A percentile compares a stretch with the other conserved stretches of the same genome.
phyloP scores from a whole-genome alignment of 2,888 invertebrate species.

The Noctua pronuba region DNA sequence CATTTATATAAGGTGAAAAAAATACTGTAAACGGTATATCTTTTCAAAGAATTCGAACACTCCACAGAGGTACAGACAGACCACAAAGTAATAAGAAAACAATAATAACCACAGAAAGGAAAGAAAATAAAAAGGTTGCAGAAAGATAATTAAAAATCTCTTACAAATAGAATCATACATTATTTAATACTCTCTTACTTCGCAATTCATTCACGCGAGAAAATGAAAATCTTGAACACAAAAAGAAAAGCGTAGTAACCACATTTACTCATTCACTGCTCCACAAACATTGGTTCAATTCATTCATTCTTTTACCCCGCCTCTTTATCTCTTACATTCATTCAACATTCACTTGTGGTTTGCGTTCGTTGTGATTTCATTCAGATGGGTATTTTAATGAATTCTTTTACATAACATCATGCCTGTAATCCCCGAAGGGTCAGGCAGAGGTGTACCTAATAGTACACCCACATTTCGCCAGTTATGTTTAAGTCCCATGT shows the following conservation, averaged over 20 bases:
- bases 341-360: slow-evolving; percentile 1
- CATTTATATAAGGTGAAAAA: background rate
- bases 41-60: background rate
- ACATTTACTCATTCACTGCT: slow-evolving; percentile 33
- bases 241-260: slow-evolving; percentile 8
- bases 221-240: slow-evolving; percentile 24
- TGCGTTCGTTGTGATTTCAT: slow-evolving; percentile 10
- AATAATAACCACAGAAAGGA: background rate
- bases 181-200: slow-evolving; percentile 1
- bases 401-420: background rate
- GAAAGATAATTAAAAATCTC: slow-evolving; percentile 40
- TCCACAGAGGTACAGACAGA: background rate
- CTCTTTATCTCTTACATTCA: background rate
- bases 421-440: too few relatives aligned
- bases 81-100: background rate
- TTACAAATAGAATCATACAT: slow-evolving; percentile 30
- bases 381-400: background rate
- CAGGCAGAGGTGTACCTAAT: too few relatives aligned
- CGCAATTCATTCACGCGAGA: slow-evolving; percentile 33
- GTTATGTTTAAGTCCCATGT: too few relatives aligned
- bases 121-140: slow-evolving; percentile 14
- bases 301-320: slow-evolving; percentile 16
- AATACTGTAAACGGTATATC: background rate
- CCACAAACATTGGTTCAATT: slow-evolving; percentile 5
- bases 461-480: too few relatives aligned